These are phyloP conservation scores for Leucoma salicis DNA, from an alignment of 2,888 invertebrate genomes.

Conservation along the genomic window DNA sequence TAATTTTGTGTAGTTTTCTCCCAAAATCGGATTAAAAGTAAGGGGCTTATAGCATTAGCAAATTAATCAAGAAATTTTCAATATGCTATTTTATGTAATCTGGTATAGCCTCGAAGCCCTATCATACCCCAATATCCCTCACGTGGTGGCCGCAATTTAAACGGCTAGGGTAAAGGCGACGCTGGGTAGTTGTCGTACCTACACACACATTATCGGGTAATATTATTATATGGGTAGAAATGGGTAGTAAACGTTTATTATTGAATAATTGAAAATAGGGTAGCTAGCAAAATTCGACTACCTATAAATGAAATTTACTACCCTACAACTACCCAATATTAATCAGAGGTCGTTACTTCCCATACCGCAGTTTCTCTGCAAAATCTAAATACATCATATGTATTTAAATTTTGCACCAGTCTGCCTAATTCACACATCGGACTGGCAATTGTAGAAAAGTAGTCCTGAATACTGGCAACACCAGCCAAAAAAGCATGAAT, in stretches of 20 bases:
- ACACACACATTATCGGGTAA: conserved; percentile 12
- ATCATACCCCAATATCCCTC: background rate
- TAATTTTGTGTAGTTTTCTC: too few relatives aligned
- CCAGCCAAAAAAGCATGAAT: conserved; percentile 6
- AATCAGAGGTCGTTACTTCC: conserved; percentile 12
- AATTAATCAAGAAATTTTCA: too few relatives aligned
- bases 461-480: conserved; percentile 25
- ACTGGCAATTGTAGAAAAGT: conserved; percentile 25
- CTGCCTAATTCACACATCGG: conserved; percentile 42
- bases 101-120: too few relatives aligned
- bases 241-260: conserved; percentile 7
- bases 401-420: conserved; percentile 26
- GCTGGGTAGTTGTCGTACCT: conserved; percentile 19
- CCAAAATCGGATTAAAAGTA: too few relatives aligned
- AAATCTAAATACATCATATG: conserved; percentile 26
- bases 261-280: background rate
- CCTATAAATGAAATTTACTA: background rate
- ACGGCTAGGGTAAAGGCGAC: conserved; percentile 10
- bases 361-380: conserved; percentile 27
- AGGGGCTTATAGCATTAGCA: too few relatives aligned
- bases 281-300: background rate
- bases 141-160: conserved; percentile 2
- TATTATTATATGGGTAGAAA: background rate
- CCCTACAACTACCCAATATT: background rate
- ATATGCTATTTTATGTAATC: too few relatives aligned